Conservation (phyloP, 2,888 invertebrate species). For the Pharmacophagus antenor region DNA sequence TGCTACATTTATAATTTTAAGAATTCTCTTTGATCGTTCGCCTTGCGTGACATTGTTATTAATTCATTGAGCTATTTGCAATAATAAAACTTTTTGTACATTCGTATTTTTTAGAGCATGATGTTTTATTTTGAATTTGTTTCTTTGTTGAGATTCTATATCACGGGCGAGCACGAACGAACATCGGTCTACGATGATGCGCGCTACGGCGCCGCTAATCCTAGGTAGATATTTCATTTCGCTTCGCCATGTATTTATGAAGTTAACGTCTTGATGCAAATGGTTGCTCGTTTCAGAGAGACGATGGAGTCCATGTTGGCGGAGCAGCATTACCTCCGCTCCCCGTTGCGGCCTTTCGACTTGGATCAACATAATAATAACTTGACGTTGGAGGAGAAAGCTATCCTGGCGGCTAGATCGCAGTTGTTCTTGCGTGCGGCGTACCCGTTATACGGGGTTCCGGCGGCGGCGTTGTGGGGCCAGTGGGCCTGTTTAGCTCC, state of each 20-base stretch:
- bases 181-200: constrained; percentile 75
- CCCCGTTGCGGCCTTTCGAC: constrained; percentile 87
- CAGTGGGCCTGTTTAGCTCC: constrained; percentile 87
- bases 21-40: constrained; percentile 25
- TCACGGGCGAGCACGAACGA: constrained; percentile 79
- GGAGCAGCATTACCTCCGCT: constrained; percentile 90
- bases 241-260: constrained; percentile 30
- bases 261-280: constrained; percentile 32
- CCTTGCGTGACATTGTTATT: constrained; percentile 35
- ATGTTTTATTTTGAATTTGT: constrained; percentile 72
- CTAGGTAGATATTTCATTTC: constrained; percentile 68
- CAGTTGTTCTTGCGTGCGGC: constrained; percentile 87
- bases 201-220: constrained; percentile 75
- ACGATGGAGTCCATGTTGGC: constrained; percentile 94
- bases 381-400: constrained; percentile 88
- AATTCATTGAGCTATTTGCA: constrained; percentile 25
- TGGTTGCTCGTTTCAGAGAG: constrained; percentile 83
- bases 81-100: constrained; percentile 36
- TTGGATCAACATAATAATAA: constrained; percentile 87
- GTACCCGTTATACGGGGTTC: constrained; percentile 80
- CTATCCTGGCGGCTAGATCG: constrained; percentile 87
- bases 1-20: constrained; percentile 40
- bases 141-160: constrained; percentile 80
- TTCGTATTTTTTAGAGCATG: constrained; percentile 34
- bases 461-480: constrained; percentile 84